Evolutionary conservation across 2,888 invertebrate species (phyloP), one percentile per base, ranked within the genome.

Genomic region (Plusia festucae): DNA sequence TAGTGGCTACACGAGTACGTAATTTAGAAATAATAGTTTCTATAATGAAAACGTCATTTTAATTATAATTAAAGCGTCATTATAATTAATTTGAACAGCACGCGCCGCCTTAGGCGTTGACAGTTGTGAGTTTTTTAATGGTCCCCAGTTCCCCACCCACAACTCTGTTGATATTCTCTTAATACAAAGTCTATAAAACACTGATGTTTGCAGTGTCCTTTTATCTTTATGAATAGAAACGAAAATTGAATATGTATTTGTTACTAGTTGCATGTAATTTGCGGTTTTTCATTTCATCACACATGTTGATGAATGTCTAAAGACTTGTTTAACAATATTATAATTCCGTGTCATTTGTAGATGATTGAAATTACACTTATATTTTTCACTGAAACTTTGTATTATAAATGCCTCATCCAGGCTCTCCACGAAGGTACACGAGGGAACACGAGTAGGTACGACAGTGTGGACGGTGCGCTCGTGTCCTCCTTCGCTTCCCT

Each of bases 61-160:
- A 85, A 90, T 91, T 89, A 87, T 91, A 88, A 91, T 90, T 89
- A 89, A 88, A 88, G 73, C 81, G 85, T 88, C 85, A 81, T 88
- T 87, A 87, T 88, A 88, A 91, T 91, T 92, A 92, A 91, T 91
- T 88, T 80, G 81, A 75, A 68, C 73, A 78, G 84, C 89, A 88
- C 88, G 86, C 85, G 86, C 82, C 75, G 88, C 89, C 89, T 74
- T 54, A 59, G 86, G 88, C 88, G 83, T 75, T 85, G 87, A 87
- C 90, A 90, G 89, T 88, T 90, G 88, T 74, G 70, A 68, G 68
- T 74, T 82, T 84, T 82, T 84, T 85, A 70, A 70, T 68, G 60
- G 61, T 66, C 73, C 69, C 68, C 76, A 75, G 60, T 60, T 66
- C 73, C 69, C 68, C 76, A 75, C 77, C 73, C 66, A 75, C 65